These are phyloP conservation scores for Neomorphus geoffroyi DNA, from an alignment of 2,797 vertebrate species.

Conservation along the genomic window DNA sequence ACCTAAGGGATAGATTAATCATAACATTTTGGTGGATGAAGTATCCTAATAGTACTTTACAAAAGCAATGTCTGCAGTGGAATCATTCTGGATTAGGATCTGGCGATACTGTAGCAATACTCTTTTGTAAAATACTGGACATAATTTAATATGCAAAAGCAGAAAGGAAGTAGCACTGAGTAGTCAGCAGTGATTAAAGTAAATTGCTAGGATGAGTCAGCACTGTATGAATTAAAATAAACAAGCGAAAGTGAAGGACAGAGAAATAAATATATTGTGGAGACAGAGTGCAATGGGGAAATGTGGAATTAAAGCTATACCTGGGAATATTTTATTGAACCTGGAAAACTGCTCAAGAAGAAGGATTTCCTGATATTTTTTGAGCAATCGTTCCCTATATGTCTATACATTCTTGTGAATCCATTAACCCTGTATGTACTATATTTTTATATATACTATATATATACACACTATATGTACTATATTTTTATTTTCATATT, in stretches of 20 bases:
- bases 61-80: background rate
- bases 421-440: background rate
- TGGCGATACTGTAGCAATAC: background rate
- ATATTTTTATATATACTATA: background rate
- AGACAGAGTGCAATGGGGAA: background rate
- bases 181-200: constrained; percentile 5
- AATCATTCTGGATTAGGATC: background rate
- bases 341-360: background rate
- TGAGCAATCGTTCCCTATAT: background rate
- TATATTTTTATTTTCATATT: background rate
- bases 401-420: background rate
- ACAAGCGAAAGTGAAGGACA: constrained; percentile 9
- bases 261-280: background rate
- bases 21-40: background rate
- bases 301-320: background rate
- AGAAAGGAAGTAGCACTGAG: background rate
- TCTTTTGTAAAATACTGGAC: background rate
- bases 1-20: background rate
- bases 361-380: background rate
- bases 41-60: background rate
- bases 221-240: background rate
- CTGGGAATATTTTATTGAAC: background rate
- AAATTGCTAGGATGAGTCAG: constrained; percentile 7
- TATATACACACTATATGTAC: too few relatives aligned
- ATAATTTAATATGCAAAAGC: background rate